Percentiles rank a stretch among this genome's conserved stretches.
Evolutionary conservation across 2,797 vertebrate genomes (phyloP).

Genomic region (Cossypha heuglini): DNA sequence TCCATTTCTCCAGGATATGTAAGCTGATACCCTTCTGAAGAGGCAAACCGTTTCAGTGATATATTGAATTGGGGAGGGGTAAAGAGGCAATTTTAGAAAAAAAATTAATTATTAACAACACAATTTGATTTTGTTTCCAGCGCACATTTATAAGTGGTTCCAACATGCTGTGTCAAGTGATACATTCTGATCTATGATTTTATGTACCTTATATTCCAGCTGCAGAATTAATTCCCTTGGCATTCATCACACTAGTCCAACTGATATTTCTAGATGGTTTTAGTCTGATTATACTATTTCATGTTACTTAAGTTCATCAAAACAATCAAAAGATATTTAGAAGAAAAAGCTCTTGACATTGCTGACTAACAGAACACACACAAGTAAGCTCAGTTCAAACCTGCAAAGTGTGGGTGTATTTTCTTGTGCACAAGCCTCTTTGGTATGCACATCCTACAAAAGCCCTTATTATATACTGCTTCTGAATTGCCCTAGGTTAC

Average conservation of each 20-base stretch:
- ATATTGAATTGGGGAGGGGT: background rate
- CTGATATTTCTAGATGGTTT: background rate
- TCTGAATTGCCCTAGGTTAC: background rate
- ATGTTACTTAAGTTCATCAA: background rate
- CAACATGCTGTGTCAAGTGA: background rate
- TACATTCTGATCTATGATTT: background rate
- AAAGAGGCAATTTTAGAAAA: background rate
- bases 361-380: background rate
- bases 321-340: slow-evolving; percentile 2
- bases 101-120: background rate
- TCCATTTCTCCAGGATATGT: background rate
- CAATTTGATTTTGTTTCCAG: slow-evolving; percentile 1
- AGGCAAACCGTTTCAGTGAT: background rate
- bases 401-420: background rate
- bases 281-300: background rate
- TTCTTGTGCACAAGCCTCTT: background rate
- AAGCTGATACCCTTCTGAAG: background rate
- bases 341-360: background rate
- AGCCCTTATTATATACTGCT: background rate
- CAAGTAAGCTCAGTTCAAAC: background rate
- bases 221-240: background rate
- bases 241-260: background rate
- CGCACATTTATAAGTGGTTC: background rate
- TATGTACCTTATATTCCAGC: background rate
- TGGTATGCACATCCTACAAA: background rate